Base-by-base conservation (phyloP, 2,888 invertebrate species). In the Watsonalla cultraria region DNA sequence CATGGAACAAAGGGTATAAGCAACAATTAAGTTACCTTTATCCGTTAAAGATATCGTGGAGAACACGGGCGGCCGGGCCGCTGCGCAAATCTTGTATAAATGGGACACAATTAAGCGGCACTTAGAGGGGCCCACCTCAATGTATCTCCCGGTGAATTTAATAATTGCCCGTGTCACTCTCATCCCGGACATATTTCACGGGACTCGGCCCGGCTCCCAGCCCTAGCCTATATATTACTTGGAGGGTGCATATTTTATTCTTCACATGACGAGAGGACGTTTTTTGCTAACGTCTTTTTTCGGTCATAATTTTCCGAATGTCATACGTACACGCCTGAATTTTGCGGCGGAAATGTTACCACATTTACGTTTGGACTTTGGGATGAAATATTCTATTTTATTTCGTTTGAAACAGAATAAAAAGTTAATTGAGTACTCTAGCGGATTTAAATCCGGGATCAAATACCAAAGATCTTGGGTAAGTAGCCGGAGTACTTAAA, bases 211-310 rank as follows among this genome's bases (percentile, higher is more conserved):
- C 58, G 55, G 58, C 52, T 56, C 24, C 56, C 57, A 53, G 54
- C 58, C 61, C 55, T 48, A 54, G 60, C 60, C 68, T 61, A 69
- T 70, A 68, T 66, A 71, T 71, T 66, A 66, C 62, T 39, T 58
- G 45, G 58, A 70, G 71, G 70, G 72, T 72, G 70, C 66, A 70
- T 72, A 72, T 68, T 70, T 72, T 70, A 68, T 61, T 60, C 59
- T 46, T 60, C 68, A 64, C 62, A 70, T 70, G 67, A 70, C 59
- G 59, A 71, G 55, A 65, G 56, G 56, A 50, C 54, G 45, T 57
- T 66, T 63, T 67, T 60, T 60, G 58, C 42, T 55, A 59, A 50
- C 55, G 54, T 55, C 53, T 49, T 42, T 65, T 61, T 62, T 57
- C 47, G 54, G 63, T 60, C 53, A 68, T 67, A 71, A 60, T 65